phyloP scores from a whole-genome alignment of 53 echinoderm and acorn worm species.

The Zoroaster sp. region DNA sequence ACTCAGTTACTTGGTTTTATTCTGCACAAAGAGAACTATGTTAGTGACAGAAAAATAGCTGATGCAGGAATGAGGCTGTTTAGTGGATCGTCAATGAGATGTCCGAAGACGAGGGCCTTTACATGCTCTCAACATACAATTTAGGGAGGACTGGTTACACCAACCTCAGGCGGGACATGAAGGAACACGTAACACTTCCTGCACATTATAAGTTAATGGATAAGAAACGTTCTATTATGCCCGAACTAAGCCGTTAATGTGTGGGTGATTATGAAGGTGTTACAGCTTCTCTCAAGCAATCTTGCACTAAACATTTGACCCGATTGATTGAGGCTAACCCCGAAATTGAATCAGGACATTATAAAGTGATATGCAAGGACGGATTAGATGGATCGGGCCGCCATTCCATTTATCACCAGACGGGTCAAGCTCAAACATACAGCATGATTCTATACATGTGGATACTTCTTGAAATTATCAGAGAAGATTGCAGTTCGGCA shows the following conservation, averaged over 20 bases:
- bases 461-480: conserved; percentile 24
- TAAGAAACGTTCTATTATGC: conserved; percentile 12
- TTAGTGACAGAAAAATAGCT: not conserved
- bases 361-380: not conserved
- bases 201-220: conserved; percentile 7
- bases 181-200: not conserved
- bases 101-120: not conserved
- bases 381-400: conserved; percentile 10
- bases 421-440: not conserved
- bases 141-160: not conserved
- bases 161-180: not conserved
- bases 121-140: not conserved
- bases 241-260: not conserved
- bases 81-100: not conserved
- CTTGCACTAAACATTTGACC: not conserved
- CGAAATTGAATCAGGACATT: not conserved
- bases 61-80: conserved; percentile 1
- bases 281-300: conserved; percentile 14
- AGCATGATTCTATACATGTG: conserved; percentile 24
- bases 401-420: conserved; percentile 16
- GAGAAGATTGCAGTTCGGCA: not conserved
- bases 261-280: not conserved
- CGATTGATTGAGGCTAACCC: not conserved
- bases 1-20: conserved; percentile 14
- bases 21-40: conserved; percentile 19